Base-by-base conservation (phyloP, 2,113 vertebrate species). In the Plecturocebus donacophilus region DNA sequence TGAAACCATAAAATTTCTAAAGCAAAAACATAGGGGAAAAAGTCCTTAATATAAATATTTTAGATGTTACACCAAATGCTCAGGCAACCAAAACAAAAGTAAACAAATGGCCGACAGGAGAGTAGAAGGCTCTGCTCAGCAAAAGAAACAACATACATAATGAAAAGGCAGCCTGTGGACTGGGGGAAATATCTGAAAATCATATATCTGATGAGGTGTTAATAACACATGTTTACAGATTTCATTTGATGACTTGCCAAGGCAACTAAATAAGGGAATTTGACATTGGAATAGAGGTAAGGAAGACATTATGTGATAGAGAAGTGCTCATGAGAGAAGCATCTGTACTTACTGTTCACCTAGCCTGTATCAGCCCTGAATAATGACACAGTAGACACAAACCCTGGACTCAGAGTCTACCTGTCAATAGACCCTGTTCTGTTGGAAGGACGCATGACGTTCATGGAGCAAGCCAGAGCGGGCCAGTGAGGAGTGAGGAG, bases 341-440 rank as follows among this genome's bases (percentile, higher is more conserved):
- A 7, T 70, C 47, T 21, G 1, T 7, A 5, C 17, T 21, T 23
- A 0, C 0, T 1, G 19, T 30, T 58, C 56, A n/a, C 21, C 73
- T 8, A 0, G 32, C 9, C 0, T 10, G 13, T 38, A 56, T 35
- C n/a, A 0, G 8, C 38, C 40, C 42, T 0, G 2, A 66, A 32
- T 2, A 12, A 8, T 12, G 19, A 6, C 35, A 2, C 17, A 27
- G 42, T 4, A 52, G 82, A 42, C 47, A 25, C 0, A 21, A 10
- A 8, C 16, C 12, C n/a, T 9, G 9, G 32, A 12, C 42, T 25
- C 20, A 3, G 30, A 4, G 21, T 11, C 70, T 47, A 19, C 87
- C 35, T 70, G 32, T 12, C 1, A 54, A 14, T 2, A 16, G n/a
- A 11, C 11, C 0, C 0, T 30, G n/a, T 16, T 84, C 61, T 13